Evolutionary conservation across 2,113 vertebrate genomes (phyloP).

Genomic region (Rhinopomastus cyanomelas): DNA sequence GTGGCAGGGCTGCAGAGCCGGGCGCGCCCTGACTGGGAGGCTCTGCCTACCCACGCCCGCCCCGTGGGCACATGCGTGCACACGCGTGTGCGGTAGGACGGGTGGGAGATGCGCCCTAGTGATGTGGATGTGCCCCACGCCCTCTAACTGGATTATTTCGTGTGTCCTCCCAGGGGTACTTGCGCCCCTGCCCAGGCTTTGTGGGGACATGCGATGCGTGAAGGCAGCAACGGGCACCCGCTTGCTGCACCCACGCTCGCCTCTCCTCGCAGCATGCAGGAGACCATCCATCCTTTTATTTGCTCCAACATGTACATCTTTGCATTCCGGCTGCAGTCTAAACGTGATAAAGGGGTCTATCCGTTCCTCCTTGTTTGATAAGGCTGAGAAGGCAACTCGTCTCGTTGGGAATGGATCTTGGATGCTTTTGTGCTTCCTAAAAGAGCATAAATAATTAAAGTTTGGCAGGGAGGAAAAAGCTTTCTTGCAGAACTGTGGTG

Average conservation of each 20-base stretch:
- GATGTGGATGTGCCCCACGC: background rate
- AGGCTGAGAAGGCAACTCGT: slow-evolving; percentile 53
- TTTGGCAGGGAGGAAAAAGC: slow-evolving; percentile 82
- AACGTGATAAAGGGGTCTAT: slow-evolving; percentile 36
- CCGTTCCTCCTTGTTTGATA: slow-evolving; percentile 38
- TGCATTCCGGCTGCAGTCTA: slow-evolving; percentile 23
- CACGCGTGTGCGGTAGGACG: background rate
- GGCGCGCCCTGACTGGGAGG: background rate
- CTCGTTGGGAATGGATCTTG: slow-evolving; percentile 68
- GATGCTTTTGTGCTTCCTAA: slow-evolving; percentile 77
- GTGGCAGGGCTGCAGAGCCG: background rate
- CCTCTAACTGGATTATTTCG: background rate
- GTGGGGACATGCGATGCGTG: background rate
- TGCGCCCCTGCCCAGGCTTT: background rate
- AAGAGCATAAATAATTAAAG: slow-evolving; percentile 87
- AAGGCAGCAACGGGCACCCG: background rate
- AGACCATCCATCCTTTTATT: slow-evolving; percentile 5
- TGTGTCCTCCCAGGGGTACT: background rate
- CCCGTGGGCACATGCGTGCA: slow-evolving; percentile 21
- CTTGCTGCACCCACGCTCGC: background rate
- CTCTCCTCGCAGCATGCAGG: background rate
- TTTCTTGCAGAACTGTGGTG: slow-evolving; percentile 85
- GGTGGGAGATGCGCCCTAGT: background rate
- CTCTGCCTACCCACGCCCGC: background rate
- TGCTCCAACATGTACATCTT: slow-evolving; percentile 43